phyloP scores from a whole-genome alignment of 2,113 vertebrate genomes.

The Psammodynastes pulverulentus region DNA sequence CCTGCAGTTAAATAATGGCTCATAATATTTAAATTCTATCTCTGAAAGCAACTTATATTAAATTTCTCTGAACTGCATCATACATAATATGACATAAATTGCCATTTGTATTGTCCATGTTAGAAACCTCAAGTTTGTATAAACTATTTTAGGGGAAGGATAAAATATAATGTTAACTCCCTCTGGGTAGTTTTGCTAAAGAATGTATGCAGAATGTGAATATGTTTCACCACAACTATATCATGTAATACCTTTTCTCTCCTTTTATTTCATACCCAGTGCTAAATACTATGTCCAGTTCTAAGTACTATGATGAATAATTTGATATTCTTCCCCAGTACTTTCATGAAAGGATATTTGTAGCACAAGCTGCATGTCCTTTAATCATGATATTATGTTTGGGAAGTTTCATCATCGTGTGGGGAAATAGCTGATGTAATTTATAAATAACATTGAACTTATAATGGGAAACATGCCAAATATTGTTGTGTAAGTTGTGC shows the following conservation, averaged over 20 bases:
- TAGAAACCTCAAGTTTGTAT: neutral
- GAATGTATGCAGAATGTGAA: neutral
- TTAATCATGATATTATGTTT: neutral
- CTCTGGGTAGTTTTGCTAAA: neutral
- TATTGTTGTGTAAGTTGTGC: neutral
- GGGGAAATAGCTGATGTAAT: neutral
- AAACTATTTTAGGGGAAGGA: neutral
- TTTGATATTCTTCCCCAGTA: neutral
- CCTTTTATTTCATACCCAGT: neutral
- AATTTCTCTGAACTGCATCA: conserved; percentile 40
- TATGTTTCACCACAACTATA: neutral
- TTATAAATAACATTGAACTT: neutral
- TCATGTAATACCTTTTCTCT: neutral
- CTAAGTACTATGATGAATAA: neutral
- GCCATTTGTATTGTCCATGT: neutral
- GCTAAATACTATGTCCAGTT: neutral
- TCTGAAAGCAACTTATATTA: conserved; percentile 41
- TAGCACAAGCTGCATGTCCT: neutral
- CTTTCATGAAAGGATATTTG: neutral
- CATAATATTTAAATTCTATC: conserved; percentile 61
- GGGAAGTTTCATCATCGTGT: neutral
- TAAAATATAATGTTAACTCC: neutral
- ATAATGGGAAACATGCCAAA: neutral
- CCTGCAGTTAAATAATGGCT: conserved; percentile 47
- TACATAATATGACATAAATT: conserved; percentile 34